phyloP scores from a whole-genome alignment of 2,113 vertebrate genomes.

The Callorhinus ursinus region DNA sequence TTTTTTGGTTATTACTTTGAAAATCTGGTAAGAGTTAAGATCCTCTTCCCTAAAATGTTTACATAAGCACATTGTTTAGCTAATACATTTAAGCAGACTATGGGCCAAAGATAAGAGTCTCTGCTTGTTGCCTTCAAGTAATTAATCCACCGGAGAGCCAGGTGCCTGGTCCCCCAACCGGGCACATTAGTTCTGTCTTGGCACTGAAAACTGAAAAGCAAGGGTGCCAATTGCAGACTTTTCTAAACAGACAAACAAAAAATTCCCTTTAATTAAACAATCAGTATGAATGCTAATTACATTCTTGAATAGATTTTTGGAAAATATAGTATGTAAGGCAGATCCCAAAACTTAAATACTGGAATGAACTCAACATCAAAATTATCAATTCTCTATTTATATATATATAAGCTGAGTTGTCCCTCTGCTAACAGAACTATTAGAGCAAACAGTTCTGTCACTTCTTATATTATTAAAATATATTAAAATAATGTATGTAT shows the following conservation, averaged over 20 bases:
- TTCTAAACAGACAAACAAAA: background rate
- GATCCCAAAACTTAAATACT: background rate
- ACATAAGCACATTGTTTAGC: background rate
- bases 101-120: background rate
- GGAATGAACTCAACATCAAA: background rate
- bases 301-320: background rate
- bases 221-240: background rate
- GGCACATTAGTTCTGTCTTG: background rate
- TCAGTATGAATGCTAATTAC: background rate
- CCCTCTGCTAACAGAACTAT: background rate
- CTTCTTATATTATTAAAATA: background rate
- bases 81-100: background rate
- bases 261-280: background rate
- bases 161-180: background rate
- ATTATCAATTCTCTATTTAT: background rate
- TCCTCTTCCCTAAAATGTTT: background rate
- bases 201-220: background rate
- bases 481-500: background rate
- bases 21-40: background rate
- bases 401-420: background rate
- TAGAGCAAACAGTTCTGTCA: background rate
- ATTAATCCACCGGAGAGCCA: background rate
- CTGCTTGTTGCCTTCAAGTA: background rate
- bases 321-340: background rate
- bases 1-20: background rate